phyloP scores from a whole-genome alignment of 1,140 invertebrate species.

The Orchesella cincta region DNA sequence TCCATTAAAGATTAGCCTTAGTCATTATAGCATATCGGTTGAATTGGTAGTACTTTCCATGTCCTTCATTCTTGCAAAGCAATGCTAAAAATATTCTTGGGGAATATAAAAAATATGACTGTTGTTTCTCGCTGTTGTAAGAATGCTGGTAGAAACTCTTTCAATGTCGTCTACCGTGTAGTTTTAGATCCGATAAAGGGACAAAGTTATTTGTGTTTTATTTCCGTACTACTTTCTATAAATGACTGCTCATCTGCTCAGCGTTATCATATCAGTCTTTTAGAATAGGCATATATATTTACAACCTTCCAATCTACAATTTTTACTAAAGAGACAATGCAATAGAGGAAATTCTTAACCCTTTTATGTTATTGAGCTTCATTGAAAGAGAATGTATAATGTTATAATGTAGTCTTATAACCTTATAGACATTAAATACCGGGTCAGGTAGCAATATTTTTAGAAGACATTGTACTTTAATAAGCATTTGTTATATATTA shows the following conservation, averaged over 20 bases:
- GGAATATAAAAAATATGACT: not conserved
- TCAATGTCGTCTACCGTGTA: not conserved
- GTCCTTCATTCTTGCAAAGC: not conserved
- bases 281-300: not conserved
- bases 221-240: not conserved
- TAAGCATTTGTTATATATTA: not conserved
- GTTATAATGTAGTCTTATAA: not conserved
- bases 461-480: not conserved
- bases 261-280: not conserved
- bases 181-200: not conserved
- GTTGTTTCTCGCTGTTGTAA: not conserved
- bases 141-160: not conserved
- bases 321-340: not conserved
- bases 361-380: not conserved
- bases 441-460: not conserved
- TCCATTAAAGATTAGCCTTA: no score
- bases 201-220: not conserved
- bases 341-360: not conserved
- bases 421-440: not conserved
- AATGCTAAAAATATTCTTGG: not conserved
- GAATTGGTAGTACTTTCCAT: no score
- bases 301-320: not conserved
- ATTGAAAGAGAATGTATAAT: not conserved
- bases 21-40: no score
- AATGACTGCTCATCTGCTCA: not conserved